Evolutionary conservation across 2,797 vertebrate genomes (phyloP).

Genomic region (Clarias fuscus): DNA sequence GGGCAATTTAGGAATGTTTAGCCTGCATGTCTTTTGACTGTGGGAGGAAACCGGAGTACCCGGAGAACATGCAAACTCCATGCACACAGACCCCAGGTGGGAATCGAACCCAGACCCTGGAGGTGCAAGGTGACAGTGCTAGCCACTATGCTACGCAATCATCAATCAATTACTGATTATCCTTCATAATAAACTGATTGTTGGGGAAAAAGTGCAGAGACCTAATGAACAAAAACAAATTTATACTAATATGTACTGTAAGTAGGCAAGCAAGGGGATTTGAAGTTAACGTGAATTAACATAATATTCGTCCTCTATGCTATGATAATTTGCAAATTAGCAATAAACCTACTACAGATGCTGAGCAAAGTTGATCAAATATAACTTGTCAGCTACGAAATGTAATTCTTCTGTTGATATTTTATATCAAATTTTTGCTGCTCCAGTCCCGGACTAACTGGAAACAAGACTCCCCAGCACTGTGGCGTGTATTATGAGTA

Average conservation of each 20-base stretch:
- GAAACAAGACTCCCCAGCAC: background rate
- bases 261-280: background rate
- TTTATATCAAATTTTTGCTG: background rate
- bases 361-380: background rate
- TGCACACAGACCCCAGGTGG: too few relatives aligned
- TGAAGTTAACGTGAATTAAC: background rate
- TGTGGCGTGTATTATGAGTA: background rate
- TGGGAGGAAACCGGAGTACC: too few relatives aligned
- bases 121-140: too few relatives aligned
- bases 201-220: background rate
- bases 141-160: background rate
- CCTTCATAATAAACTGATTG: background rate
- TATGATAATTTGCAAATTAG: background rate
- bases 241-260: background rate
- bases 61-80: too few relatives aligned
- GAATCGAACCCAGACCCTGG: too few relatives aligned
- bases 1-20: too few relatives aligned
- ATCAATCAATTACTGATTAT: background rate
- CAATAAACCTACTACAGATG: background rate
- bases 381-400: background rate
- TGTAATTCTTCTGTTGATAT: background rate
- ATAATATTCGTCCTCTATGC: background rate
- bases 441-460: background rate
- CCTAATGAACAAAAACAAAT: background rate
- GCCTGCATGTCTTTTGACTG: too few relatives aligned